Percentiles rank a stretch among this genome's conserved stretches.
These are phyloP conservation scores for Hyalella azteca DNA, from an alignment of 2,888 invertebrate species.

Conservation along the genomic window DNA sequence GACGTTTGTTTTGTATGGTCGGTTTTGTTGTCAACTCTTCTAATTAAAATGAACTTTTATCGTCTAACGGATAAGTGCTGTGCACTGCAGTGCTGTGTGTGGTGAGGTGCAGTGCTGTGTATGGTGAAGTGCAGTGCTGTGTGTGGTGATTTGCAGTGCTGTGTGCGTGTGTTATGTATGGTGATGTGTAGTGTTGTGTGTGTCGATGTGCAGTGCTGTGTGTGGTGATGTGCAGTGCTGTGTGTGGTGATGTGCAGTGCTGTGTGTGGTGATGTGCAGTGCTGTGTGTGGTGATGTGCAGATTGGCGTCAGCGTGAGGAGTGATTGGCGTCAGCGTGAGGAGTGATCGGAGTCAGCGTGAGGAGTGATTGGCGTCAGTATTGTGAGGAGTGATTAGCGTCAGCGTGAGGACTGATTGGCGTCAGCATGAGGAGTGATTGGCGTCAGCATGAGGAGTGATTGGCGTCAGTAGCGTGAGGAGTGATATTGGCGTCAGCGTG, in stretches of 20 bases:
- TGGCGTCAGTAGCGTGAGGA: too few relatives aligned
- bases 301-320: background rate
- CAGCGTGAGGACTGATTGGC: too few relatives aligned
- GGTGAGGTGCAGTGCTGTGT: background rate
- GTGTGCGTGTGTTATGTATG: background rate
- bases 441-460: too few relatives aligned
- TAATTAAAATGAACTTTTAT: too few relatives aligned
- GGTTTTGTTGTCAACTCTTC: too few relatives aligned
- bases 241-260: background rate
- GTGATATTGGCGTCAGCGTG: too few relatives aligned
- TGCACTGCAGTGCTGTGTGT: background rate
- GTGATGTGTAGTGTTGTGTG: background rate
- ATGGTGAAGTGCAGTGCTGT: background rate
- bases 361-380: background rate
- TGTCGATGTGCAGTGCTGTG: background rate
- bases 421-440: too few relatives aligned
- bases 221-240: background rate
- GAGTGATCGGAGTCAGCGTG: background rate
- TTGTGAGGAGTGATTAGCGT: too few relatives aligned
- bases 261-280: background rate
- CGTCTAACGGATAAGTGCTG: too few relatives aligned
- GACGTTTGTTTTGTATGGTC: too few relatives aligned
- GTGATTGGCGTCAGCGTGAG: background rate
- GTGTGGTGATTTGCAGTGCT: background rate
- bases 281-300: background rate